Evolutionary conservation across 2,113 vertebrate genomes (phyloP), one percentile per base, ranked within the genome.

Genomic region (Daubentonia madagascariensis): DNA sequence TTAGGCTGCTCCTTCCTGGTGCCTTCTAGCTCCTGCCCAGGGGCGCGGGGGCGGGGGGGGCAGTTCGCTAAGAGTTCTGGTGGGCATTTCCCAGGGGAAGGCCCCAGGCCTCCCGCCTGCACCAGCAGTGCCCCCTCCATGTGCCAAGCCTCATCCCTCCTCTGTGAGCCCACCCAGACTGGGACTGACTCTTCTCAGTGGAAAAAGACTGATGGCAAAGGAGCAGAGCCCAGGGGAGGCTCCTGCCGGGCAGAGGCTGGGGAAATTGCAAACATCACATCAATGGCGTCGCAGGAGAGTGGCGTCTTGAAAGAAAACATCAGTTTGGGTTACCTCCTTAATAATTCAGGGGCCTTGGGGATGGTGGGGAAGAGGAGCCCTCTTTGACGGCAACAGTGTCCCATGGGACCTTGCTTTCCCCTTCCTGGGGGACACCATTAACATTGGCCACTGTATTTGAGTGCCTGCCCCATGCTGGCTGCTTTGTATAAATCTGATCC

Each of bases 381-480:
- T 2, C 37, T 37, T 0, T 14, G 37, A 52, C 9, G 1, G 25
- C 63, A 17, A 43, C 5, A 5, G 37, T 37, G 25, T 11, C 18
- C 45, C 85, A 1, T 0, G 11, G 63, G 80, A 35, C 25, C 5
- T 48, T 12, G 35, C 18, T 12, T 5, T 32, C 10, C 23, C 23
- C 32, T 17, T 22, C 65, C 0, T 0, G 17, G 75, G 7, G 18
- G 28, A 25, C 25, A 12, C 61, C 61, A 13, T 63, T 30, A 11
- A 63, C 61, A 6, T 7, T 5, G 1, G 54, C 2, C 52, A 3
- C 32, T 8, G 4, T 11, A 3, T 12, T 2, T 11, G 37, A 57
- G 43, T 1, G 1, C 9, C 37, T 30, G 13, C 37, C 57, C n/a
- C 9, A 0, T 1, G 30, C 61, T 3, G 0, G 0, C 6, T 4